A percentile compares a stretch with the other conserved stretches of the same genome.
phyloP scores from a whole-genome alignment of 2,113 vertebrate genomes.

The Bubo bubo region DNA sequence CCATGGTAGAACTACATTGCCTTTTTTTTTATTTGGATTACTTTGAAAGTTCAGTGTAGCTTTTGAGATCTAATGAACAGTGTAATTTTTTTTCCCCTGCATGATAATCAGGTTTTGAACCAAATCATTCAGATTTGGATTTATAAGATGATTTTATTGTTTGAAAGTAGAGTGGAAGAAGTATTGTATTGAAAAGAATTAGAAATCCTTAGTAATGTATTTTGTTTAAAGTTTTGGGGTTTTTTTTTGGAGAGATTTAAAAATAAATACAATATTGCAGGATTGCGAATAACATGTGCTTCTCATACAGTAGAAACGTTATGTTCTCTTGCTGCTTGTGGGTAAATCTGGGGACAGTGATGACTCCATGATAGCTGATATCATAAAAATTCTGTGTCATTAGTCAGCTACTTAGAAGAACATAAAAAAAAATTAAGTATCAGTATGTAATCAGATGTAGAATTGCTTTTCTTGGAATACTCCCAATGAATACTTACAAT shows the following conservation, averaged over 20 bases:
- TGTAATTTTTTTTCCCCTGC: rapidly evolving
- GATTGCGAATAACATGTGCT: background rate
- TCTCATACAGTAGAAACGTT: background rate
- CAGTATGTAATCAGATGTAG: background rate
- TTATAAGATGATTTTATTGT: background rate
- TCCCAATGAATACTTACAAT: background rate
- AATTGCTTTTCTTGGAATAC: background rate
- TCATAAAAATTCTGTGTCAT: background rate
- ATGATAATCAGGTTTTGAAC: background rate
- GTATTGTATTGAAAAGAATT: background rate
- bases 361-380: background rate
- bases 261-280: background rate
- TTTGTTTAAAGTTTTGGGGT: background rate
- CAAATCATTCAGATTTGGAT: background rate
- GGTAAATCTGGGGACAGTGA: background rate
- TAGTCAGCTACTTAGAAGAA: background rate
- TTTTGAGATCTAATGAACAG: background rate
- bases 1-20: background rate
- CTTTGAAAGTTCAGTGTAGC: background rate
- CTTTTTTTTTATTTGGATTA: background rate
- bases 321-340: background rate
- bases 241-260: background rate
- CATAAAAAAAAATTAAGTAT: background rate
- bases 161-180: background rate
- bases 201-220: background rate